Evolutionary conservation across 2,797 vertebrate species (phyloP).

Genomic region (Manis javanica): DNA sequence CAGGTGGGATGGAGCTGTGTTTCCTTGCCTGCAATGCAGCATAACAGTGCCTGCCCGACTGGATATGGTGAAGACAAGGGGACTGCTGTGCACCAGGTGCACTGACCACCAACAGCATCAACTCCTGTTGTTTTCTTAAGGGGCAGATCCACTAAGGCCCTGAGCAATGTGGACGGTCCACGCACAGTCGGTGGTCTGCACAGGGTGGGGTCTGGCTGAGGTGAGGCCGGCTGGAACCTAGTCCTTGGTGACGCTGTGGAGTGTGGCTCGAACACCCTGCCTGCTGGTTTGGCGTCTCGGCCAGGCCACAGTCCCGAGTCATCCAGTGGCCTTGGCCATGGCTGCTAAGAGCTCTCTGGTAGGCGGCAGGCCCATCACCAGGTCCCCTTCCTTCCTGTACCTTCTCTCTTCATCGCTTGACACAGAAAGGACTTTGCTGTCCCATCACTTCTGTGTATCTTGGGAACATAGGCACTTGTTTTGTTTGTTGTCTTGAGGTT

Average conservation of each 20-base stretch:
- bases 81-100: too few relatives aligned
- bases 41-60: neutral
- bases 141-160: neutral
- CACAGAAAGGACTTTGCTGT: neutral
- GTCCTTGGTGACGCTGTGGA: neutral
- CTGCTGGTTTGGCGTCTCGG: neutral
- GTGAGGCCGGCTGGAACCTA: too few relatives aligned
- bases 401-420: neutral
- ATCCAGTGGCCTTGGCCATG: accelerated
- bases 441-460: neutral
- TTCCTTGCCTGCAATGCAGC: neutral
- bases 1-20: neutral
- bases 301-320: accelerated
- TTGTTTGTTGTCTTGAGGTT: neutral
- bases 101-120: neutral
- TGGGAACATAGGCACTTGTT: neutral
- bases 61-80: neutral
- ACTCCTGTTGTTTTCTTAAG: neutral
- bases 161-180: too few relatives aligned
- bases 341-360: neutral
- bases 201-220: neutral
- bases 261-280: neutral
- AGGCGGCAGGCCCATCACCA: conserved; percentile 55
- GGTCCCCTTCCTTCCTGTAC: neutral
- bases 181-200: too few relatives aligned